A percentile compares a stretch with the other conserved stretches of the same genome.
phyloP scores from a whole-genome alignment of 2,888 invertebrate genomes.

The Celastrina argiolus region DNA sequence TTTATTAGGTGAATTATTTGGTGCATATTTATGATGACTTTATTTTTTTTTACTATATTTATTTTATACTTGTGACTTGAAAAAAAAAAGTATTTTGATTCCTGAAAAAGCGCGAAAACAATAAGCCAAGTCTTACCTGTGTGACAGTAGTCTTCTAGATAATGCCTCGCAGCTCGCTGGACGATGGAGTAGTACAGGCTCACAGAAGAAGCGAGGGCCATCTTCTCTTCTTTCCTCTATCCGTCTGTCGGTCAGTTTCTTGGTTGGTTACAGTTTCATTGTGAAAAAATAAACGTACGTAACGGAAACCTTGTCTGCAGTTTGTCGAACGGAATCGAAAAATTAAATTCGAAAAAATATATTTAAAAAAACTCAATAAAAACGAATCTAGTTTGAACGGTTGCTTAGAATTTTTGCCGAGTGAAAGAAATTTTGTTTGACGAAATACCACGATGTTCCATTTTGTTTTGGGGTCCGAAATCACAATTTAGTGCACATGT shows the following conservation, averaged over 20 bases:
- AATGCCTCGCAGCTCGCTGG: conserved; percentile 82
- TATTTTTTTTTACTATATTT: too few species aligned
- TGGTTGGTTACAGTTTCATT: conserved; percentile 53
- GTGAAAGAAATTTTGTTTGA: conserved; percentile 54
- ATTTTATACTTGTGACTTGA: too few species aligned
- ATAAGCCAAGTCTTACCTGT: conserved; percentile 69
- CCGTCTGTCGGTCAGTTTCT: conserved; percentile 51
- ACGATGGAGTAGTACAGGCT: conserved; percentile 83
- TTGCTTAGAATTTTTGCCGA: conserved; percentile 58
- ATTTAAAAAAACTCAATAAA: conserved; percentile 34
- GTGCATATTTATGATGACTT: too few species aligned
- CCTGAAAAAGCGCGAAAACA: conserved; percentile 16
- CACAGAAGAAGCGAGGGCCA: conserved; percentile 81
- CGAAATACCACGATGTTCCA: conserved; percentile 56
- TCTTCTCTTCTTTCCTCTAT: conserved; percentile 57
- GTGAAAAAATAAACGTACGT: conserved; percentile 54
- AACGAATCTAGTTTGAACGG: conserved; percentile 70
- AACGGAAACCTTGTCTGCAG: conserved; percentile 56
- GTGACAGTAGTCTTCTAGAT: conserved; percentile 82
- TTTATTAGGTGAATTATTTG: too few species aligned
- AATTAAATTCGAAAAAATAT: conserved; percentile 33
- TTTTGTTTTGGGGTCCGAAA: conserved; percentile 57
- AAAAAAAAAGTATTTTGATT: background rate
- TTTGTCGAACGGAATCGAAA: conserved; percentile 39
- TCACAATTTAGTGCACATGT: conserved; percentile 71